phyloP scores from a whole-genome alignment of 2,888 invertebrate genomes.

The Silvanus unidentatus region DNA sequence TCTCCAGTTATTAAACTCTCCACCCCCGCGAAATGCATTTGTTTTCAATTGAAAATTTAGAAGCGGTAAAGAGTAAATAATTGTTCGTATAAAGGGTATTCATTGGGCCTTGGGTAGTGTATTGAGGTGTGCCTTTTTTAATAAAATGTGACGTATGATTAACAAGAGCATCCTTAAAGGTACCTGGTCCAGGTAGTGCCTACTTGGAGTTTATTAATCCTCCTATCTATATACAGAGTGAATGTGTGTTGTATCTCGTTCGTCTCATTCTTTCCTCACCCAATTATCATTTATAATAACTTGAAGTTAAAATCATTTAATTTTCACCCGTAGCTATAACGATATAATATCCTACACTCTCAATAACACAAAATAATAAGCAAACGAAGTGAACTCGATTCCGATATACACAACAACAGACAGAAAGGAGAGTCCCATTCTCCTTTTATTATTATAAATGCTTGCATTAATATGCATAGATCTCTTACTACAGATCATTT shows the following conservation, averaged over 20 bases:
- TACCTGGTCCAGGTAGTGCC: conserved; percentile 1
- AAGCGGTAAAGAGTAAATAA: too few species aligned
- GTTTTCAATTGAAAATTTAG: too few species aligned
- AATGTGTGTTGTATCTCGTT: background rate
- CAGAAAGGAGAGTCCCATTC: too few species aligned
- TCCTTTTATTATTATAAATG: background rate
- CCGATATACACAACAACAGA: conserved; percentile 14
- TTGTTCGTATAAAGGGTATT: too few species aligned
- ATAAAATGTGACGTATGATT: conserved; percentile 35
- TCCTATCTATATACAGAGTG: background rate
- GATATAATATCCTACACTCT: conserved; percentile 2
- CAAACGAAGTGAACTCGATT: too few species aligned
- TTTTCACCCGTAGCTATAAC: conserved; percentile 24
- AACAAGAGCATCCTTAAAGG: background rate
- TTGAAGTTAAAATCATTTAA: conserved; percentile 15
- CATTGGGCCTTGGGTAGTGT: background rate
- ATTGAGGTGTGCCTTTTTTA: conserved; percentile 24
- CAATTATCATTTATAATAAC: conserved; percentile 19
- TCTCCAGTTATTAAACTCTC: conserved; percentile 18
- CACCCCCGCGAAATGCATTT: conserved; percentile 27
- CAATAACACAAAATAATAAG: too few species aligned
- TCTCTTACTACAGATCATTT: conserved; percentile 28
- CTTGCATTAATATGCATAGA: conserved; percentile 32
- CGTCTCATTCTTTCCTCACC: conserved; percentile 15
- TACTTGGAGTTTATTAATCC: background rate